Evolutionary conservation across 1,140 invertebrate species (phyloP), one percentile per base, ranked within the genome.

Genomic region (Microplitis mediator): DNA sequence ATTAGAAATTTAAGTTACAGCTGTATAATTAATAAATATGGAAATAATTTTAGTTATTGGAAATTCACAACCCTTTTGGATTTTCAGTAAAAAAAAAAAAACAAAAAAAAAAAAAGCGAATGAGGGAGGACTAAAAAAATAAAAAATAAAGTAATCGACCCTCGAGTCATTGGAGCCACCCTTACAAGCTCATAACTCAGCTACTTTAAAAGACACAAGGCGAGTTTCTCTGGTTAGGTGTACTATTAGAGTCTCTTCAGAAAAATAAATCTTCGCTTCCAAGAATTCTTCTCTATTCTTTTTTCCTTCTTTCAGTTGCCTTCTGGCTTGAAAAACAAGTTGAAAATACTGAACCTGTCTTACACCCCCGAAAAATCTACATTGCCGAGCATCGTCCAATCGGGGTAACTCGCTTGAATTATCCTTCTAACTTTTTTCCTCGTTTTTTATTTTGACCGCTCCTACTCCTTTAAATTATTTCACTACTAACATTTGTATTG

Each of bases 221-320:
- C 54, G 51, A 69, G 78, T 78, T 80, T 77, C 76, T 78, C 74
- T 74, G 76, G 77, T 78, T 61, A 76, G 79, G 76, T 73, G 73
- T 78, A 76, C 81, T 77, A 81, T 84, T 82, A 81, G 79, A 76
- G 77, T 80, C 79, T 82, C 79, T 84, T 82, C 79, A 81, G 74
- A 82, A 85, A 84, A 85, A 85, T 84, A 85, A 84, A 85, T 85
- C 82, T 84, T 81, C 74, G 50, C 76, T 82, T 80, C 81, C 73
- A 69, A 71, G 81, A 84, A 85, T 82, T 81, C 69, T 70, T 75
- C 71, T 64, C 63, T 67, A 62, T 68, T 71, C 56, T 62, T 58
- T 8, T 23, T 34, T 60, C 31, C 6, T 13, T 6, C 23, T 32
- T 6, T 2, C 23, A 23, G 23, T 23, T 23, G 23, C 23, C 31